phyloP scores from a whole-genome alignment of 2,113 vertebrate species.

The Lethenteron camtschaticum region DNA sequence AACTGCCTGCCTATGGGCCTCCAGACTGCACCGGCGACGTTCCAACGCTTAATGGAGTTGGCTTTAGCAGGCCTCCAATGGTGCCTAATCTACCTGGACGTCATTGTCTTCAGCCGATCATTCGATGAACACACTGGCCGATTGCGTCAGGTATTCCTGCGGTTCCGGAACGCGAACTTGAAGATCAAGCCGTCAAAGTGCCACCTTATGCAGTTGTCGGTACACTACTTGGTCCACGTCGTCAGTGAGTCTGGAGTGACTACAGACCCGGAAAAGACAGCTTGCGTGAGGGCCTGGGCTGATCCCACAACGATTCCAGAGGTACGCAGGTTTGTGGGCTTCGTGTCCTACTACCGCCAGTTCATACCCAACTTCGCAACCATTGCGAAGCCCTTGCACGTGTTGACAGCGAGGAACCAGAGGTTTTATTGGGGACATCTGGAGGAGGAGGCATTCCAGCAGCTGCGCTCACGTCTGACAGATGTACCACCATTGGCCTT shows the following conservation, averaged over 20 bases:
- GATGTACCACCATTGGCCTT: too few species aligned
- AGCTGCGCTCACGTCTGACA: too few species aligned
- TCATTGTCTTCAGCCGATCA: not conserved
- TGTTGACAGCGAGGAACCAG: too few species aligned
- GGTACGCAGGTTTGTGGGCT: constrained; percentile 1
- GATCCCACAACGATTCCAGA: not conserved
- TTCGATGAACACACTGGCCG: not conserved
- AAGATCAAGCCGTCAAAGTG: constrained; percentile 7
- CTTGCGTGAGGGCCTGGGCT: not conserved
- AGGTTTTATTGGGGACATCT: too few species aligned
- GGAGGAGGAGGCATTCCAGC: too few species aligned
- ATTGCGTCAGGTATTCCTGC: not conserved
- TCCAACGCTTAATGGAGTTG: constrained; percentile 6
- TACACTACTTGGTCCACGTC: not conserved
- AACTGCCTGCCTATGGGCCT: constrained; percentile 2
- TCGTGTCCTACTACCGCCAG: not conserved
- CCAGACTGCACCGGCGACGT: constrained; percentile 3
- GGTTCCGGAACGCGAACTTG: not conserved
- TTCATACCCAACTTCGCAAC: too few species aligned
- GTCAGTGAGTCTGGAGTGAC: not conserved
- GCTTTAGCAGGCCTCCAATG: not conserved
- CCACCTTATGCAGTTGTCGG: not conserved
- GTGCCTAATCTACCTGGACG: constrained; percentile 1
- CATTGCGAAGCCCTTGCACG: too few species aligned
- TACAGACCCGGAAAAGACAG: not conserved